These are phyloP conservation scores for Brachionichthys hirsutus DNA, from an alignment of 2,113 vertebrate species.

Conservation along the genomic window DNA sequence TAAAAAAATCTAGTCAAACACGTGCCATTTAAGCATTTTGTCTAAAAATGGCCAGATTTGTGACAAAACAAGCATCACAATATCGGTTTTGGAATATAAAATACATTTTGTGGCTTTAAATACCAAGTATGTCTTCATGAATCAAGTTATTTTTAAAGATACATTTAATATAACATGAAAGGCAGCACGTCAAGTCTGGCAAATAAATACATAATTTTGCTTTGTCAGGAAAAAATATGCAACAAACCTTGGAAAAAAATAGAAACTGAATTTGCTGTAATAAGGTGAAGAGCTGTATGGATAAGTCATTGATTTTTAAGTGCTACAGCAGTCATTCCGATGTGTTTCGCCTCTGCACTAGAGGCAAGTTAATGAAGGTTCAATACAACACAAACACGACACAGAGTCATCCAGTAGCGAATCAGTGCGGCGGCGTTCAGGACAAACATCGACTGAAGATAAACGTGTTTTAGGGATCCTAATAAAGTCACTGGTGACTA, in stretches of 20 bases:
- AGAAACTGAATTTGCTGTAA: slow-evolving; percentile 20
- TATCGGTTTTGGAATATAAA: no score
- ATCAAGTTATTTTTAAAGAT: slow-evolving; percentile 11
- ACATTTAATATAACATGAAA: slow-evolving; percentile 56
- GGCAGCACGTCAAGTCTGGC: slow-evolving; percentile 32
- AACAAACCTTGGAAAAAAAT: slow-evolving; percentile 1
- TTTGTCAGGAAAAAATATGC: slow-evolving; percentile 19
- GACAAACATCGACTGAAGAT: background rate
- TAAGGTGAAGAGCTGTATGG: background rate
- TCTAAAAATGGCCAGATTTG: no score
- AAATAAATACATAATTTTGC: slow-evolving; percentile 23
- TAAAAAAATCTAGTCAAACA: no score
- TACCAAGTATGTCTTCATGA: background rate
- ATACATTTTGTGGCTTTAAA: no score
- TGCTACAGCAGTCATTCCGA: background rate
- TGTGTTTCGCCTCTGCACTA: slow-evolving; percentile 9
- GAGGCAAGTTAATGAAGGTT: background rate
- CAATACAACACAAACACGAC: slow-evolving; percentile 22
- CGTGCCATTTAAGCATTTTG: no score
- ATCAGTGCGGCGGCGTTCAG: slow-evolving; percentile 5
- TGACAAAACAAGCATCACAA: no score
- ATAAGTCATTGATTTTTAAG: background rate
- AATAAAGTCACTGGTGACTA: background rate
- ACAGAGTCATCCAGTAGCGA: slow-evolving; percentile 34
- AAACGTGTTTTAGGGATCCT: background rate